Evolutionary conservation across 1,140 invertebrate species (phyloP), one percentile per base, ranked within the genome.

Genomic region (Hycleus phaleratus): DNA sequence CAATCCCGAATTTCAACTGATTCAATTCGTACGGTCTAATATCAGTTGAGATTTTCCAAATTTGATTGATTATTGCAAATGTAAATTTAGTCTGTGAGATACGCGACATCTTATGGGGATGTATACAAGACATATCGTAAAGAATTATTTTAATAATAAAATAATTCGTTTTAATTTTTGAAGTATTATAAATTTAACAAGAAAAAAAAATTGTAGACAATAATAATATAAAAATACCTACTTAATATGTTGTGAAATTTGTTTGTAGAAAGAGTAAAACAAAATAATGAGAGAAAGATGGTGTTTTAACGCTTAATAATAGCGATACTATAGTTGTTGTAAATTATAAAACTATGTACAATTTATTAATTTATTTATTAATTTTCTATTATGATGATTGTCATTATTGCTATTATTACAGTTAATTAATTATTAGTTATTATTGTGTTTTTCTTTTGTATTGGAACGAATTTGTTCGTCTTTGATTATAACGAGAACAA

Each of bases 161-260:
- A 54, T 62, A 47, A 48, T 62, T 49, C 25, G 40, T 62, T 62
- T 56, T 56, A 56, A 49, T 63, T 63, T 60, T 10, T 7, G 7
- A 32, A 32, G 32, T 32, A 32, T 32, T 32, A 7, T 5, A 32
- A 32, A 32, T 32, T 32, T 4, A 32, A 60, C 58, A 64, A 62
- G 56, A 51, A 56, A 60, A 65, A 67, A 61, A 62, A 69, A 67
- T 56, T 69, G 64, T 69, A 67, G 67, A 69, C 67, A 69, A 69
- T 69, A 32, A 32, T 32, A 32, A 32, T 32, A 32, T 32, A 32
- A 32, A 32, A 32, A 18, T 18, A 18, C 18, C 18, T 32, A 32
- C 32, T 7, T 42, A 63, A 60, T 51, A 59, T 50, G 58, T 64
- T 66, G 59, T 65, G 51, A 61, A 57, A 51, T 60, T 63, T 61